Conservation (phyloP, 1,140 invertebrate genomes). For the Radopholus similis region DNA sequence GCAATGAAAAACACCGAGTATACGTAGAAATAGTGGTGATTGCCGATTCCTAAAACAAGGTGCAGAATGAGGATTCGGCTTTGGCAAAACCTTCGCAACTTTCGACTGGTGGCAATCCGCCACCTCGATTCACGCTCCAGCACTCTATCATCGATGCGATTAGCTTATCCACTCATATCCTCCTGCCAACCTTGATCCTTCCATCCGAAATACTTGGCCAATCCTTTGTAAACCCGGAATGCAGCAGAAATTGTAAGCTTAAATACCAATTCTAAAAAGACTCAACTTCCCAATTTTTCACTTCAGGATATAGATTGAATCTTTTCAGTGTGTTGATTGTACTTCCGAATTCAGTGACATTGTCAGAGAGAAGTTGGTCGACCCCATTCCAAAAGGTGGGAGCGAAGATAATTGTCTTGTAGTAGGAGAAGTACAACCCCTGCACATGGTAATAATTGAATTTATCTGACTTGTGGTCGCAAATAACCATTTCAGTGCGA, state of each 20-base stretch:
- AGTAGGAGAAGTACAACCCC: slow-evolving; percentile 83
- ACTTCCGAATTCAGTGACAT: slow-evolving; percentile 74
- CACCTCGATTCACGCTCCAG: slow-evolving; percentile 69
- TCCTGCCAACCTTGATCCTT: slow-evolving; percentile 43
- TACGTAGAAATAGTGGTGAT: slow-evolving; percentile 58
- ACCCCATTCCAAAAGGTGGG: slow-evolving; percentile 68
- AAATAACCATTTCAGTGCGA: slow-evolving; percentile 64
- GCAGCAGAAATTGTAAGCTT: slow-evolving; percentile 67
- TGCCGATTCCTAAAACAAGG: slow-evolving; percentile 42
- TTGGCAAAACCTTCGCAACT: slow-evolving; percentile 69
- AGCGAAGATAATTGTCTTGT: slow-evolving; percentile 74
- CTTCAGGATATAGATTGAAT: slow-evolving; percentile 79
- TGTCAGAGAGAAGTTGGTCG: slow-evolving; percentile 70
- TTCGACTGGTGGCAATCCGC: slow-evolving; percentile 67
- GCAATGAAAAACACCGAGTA: slow-evolving; percentile 48
- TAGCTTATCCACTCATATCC: too few relatives aligned
- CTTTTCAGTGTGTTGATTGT: slow-evolving; percentile 75
- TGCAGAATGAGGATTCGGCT: slow-evolving; percentile 7
- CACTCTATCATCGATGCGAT: too few relatives aligned
- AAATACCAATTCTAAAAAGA: slow-evolving; percentile 31
- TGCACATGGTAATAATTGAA: slow-evolving; percentile 51
- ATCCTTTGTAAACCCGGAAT: slow-evolving; percentile 64
- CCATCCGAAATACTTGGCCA: slow-evolving; percentile 61
- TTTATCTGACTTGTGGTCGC: background rate
- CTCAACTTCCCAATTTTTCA: slow-evolving; percentile 58